Evolutionary conservation across 2,888 invertebrate genomes (phyloP).

Genomic region (Orthosia gracilis): DNA sequence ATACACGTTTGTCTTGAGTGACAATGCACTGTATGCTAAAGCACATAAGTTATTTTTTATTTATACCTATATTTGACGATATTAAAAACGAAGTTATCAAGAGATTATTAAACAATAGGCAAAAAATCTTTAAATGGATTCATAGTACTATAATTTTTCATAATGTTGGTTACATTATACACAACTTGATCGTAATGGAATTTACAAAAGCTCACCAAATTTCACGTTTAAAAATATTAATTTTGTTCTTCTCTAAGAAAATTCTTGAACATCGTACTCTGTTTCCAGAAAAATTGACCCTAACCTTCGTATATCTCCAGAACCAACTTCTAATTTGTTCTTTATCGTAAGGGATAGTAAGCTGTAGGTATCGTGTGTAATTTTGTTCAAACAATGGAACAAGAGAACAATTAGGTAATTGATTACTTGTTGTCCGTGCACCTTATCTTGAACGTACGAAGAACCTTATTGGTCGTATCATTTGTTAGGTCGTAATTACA

Average conservation of each 20-base stretch:
- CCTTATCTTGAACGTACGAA: constrained; percentile 21
- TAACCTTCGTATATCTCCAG: not conserved
- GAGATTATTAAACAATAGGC: too few species aligned
- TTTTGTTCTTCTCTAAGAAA: not conserved
- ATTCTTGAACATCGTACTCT: not conserved
- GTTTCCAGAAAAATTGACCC: not conserved
- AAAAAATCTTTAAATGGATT: too few species aligned
- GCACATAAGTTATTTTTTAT: too few species aligned
- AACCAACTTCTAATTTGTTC: constrained; percentile 5
- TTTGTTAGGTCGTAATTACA: constrained; percentile 33
- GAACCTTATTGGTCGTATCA: not conserved
- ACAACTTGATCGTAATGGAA: too few species aligned
- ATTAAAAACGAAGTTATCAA: not conserved
- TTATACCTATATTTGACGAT: not conserved
- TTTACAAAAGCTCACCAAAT: not conserved
- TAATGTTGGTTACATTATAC: too few species aligned
- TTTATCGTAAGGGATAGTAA: constrained; percentile 26
- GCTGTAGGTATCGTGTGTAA: constrained; percentile 24
- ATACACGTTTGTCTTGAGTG: too few species aligned
- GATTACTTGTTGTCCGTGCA: constrained; percentile 21
- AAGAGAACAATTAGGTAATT: constrained; percentile 45
- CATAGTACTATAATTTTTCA: too few species aligned
- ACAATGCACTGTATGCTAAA: too few species aligned
- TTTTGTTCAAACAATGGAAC: constrained; percentile 27
- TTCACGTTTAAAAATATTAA: not conserved